Evolutionary conservation across 2,888 invertebrate genomes (phyloP).

Genomic region (Athalia rosae): DNA sequence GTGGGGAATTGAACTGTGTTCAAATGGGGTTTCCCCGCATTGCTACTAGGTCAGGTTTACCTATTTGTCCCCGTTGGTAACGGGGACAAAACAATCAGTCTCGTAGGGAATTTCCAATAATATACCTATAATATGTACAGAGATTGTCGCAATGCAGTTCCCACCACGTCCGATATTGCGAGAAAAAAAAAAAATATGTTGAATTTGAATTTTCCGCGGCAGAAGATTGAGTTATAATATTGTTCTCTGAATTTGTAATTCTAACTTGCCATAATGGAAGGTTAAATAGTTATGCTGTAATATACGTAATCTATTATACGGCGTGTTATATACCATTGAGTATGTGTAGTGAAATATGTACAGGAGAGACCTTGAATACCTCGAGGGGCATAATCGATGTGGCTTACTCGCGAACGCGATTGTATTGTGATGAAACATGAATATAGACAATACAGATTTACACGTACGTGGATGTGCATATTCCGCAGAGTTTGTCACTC

Average conservation of each 20-base stretch:
- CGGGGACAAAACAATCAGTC: neutral
- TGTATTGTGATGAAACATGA: neutral
- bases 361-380: constrained; percentile 23
- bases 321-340: neutral
- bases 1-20: neutral
- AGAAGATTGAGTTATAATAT: neutral
- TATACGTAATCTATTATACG: neutral
- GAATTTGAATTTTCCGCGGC: neutral
- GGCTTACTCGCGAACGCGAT: neutral
- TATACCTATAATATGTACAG: neutral
- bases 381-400: constrained; percentile 36
- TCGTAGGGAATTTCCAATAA: constrained; percentile 7
- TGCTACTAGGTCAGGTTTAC: constrained; percentile 11
- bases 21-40: no score
- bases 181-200: neutral
- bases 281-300: neutral
- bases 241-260: neutral
- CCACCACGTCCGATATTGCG: neutral
- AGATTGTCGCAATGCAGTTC: constrained; percentile 37
- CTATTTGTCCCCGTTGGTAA: neutral
- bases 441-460: neutral
- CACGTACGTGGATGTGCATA: no score
- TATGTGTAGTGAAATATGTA: neutral
- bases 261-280: neutral
- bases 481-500: no score